phyloP scores from a whole-genome alignment of 2,888 invertebrate genomes.

The Agrilus cyanescens region DNA sequence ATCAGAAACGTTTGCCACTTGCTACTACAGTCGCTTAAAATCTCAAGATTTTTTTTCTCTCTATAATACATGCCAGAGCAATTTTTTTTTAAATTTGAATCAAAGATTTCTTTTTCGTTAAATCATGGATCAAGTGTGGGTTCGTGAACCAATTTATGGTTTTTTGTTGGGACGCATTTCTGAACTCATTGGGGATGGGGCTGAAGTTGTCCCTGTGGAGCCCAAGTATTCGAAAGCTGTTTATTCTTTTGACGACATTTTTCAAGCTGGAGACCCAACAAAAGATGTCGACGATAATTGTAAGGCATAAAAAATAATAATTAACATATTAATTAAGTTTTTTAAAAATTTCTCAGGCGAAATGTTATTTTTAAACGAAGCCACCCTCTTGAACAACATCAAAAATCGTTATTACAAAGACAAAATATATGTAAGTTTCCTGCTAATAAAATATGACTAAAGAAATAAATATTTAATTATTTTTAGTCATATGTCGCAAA shows the following conservation, averaged over 20 bases:
- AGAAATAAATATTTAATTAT: conserved; percentile 4
- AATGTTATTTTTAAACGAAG: conserved; percentile 96
- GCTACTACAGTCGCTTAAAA: too few species aligned
- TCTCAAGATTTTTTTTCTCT: too few species aligned
- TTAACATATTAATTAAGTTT: neutral
- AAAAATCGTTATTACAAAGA: conserved; percentile 82
- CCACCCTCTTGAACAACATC: conserved; percentile 87
- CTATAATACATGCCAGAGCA: too few species aligned
- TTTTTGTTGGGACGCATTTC: conserved; percentile 80
- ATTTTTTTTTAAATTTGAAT: too few species aligned
- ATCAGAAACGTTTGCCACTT: too few species aligned
- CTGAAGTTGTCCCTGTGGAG: conserved; percentile 59
- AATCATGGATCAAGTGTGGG: conserved; percentile 71
- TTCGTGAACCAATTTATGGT: conserved; percentile 79
- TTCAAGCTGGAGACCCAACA: conserved; percentile 81
- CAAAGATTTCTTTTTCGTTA: too few species aligned
- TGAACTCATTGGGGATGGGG: conserved; percentile 75
- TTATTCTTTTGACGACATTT: conserved; percentile 75
- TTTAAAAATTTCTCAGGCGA: conserved; percentile 55
- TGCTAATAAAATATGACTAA: neutral
- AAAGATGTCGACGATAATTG: conserved; percentile 95
- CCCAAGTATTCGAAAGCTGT: conserved; percentile 53
- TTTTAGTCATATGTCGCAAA: conserved; percentile 94
- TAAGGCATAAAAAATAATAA: conserved; percentile 39
- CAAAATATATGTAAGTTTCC: conserved; percentile 83